These are phyloP conservation scores for Orchesella cincta DNA, from an alignment of 1,140 invertebrate species.

Conservation along the genomic window DNA sequence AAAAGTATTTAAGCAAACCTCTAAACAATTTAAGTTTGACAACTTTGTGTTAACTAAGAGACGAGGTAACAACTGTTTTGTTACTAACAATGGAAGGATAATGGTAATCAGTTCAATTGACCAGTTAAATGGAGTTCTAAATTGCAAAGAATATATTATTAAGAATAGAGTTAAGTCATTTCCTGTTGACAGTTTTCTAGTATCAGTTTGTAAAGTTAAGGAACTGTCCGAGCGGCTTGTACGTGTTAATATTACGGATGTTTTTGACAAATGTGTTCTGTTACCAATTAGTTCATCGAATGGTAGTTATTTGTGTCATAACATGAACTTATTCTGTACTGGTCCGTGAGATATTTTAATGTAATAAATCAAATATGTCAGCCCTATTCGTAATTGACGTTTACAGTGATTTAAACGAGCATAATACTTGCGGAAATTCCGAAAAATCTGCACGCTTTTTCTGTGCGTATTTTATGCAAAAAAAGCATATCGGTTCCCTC, in stretches of 20 bases:
- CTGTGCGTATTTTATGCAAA: no score
- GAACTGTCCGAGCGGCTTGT: background rate
- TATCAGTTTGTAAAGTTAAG: background rate
- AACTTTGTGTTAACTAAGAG: background rate
- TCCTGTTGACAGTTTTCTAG: background rate
- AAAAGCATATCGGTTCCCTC: no score
- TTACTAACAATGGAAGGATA: background rate
- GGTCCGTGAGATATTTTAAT: no score
- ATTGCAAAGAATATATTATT: background rate
- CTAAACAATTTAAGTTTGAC: no score
- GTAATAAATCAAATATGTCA: no score
- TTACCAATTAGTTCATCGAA: background rate
- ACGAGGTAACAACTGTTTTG: background rate
- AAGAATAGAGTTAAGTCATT: background rate
- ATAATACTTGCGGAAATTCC: no score
- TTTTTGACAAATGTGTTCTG: background rate
- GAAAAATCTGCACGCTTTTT: no score
- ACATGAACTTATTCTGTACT: background rate
- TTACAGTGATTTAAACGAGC: no score
- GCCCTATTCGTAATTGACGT: no score
- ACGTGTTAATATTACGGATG: background rate
- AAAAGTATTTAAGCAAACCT: no score
- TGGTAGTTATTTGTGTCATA: background rate
- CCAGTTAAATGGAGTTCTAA: background rate
- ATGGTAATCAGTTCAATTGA: background rate